These are phyloP conservation scores for Salpingus planirostris DNA, from an alignment of 2,888 invertebrate species.

Conservation along the genomic window DNA sequence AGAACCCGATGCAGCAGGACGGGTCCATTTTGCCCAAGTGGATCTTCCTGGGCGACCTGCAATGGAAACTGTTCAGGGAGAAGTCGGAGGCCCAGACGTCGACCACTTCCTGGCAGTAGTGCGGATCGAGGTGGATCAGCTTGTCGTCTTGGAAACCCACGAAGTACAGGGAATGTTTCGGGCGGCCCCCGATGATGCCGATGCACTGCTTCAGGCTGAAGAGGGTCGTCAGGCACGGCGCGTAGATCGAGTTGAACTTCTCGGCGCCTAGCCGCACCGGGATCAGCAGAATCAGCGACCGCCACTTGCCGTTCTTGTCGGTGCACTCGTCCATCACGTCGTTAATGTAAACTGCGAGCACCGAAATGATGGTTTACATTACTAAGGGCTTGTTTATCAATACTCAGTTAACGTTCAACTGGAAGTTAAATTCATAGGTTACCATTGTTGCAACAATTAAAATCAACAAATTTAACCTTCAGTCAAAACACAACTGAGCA, in stretches of 20 bases:
- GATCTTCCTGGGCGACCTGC: conserved; percentile 77
- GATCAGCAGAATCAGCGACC: conserved; percentile 71
- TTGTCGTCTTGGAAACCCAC: conserved; percentile 90
- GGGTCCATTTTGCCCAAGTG: conserved; percentile 83
- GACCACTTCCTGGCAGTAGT: conserved; percentile 87
- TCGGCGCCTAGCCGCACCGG: conserved; percentile 83
- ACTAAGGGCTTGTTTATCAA: too few species aligned
- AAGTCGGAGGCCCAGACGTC: conserved; percentile 76
- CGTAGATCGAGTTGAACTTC: conserved; percentile 76
- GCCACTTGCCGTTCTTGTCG: conserved; percentile 52
- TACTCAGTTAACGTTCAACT: too few species aligned
- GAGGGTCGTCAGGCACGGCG: conserved; percentile 70
- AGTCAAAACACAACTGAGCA: too few species aligned
- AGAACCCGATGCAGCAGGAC: conserved; percentile 86
- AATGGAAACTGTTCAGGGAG: conserved; percentile 72
- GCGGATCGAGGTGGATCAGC: conserved; percentile 87
- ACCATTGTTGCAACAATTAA: too few species aligned
- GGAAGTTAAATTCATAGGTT: too few species aligned
- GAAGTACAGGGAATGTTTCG: conserved; percentile 89
- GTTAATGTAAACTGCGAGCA: conserved; percentile 65
- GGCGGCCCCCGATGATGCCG: conserved; percentile 88
- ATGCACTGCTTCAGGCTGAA: conserved; percentile 75
- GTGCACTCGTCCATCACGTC: conserved; percentile 61
- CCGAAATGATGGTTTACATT: too few species aligned
- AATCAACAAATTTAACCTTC: too few species aligned